Conservation (phyloP, 2,797 vertebrate genomes). For the Acanthis flammea region DNA sequence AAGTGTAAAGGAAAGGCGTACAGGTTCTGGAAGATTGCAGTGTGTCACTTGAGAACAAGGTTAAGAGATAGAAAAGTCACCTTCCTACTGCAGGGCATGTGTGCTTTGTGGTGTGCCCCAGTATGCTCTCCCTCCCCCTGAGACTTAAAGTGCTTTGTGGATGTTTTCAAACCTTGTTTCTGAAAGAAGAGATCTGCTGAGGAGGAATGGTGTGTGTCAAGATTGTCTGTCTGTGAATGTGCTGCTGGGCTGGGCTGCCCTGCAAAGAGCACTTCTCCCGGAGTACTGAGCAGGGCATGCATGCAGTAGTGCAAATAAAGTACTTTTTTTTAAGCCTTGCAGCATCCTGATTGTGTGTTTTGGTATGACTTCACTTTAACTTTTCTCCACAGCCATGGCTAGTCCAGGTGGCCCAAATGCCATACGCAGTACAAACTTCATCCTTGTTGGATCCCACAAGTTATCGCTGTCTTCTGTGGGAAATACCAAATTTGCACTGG, state of each 20-base stretch:
- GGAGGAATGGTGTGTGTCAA: background rate
- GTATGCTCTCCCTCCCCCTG: no score
- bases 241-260: background rate
- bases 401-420: slow-evolving; percentile 91
- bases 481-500: slow-evolving; percentile 84
- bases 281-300: background rate
- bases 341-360: background rate
- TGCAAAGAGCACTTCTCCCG: background rate
- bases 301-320: background rate
- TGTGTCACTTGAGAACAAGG: background rate
- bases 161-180: background rate
- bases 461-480: slow-evolving; percentile 87
- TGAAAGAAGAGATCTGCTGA: background rate
- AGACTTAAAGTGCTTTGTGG: background rate
- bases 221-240: background rate
- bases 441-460: slow-evolving; percentile 88
- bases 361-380: background rate
- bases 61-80: background rate
- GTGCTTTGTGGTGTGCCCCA: background rate
- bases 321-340: background rate
- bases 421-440: slow-evolving; percentile 89
- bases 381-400: slow-evolving; percentile 80
- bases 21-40: background rate
- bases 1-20: fast-evolving
- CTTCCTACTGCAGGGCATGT: background rate